Conservation (phyloP, 92 coral and sea anemone genomes). For the Zoanthus sociatus region DNA sequence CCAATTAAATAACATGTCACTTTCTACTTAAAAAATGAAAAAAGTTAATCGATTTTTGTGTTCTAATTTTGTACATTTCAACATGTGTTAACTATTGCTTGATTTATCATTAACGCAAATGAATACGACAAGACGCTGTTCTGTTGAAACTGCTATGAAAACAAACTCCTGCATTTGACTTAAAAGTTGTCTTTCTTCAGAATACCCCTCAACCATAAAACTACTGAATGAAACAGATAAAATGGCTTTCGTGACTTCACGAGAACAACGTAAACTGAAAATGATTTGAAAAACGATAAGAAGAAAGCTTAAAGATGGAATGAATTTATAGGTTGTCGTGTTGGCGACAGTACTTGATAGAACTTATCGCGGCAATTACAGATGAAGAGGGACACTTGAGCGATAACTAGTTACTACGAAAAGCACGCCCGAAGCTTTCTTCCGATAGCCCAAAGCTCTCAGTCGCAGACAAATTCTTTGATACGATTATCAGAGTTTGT, state of each 20-base stretch:
- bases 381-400: conserved; percentile 38
- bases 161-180: neutral
- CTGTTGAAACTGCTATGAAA: neutral
- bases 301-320: neutral
- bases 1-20: conserved; percentile 1
- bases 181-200: neutral
- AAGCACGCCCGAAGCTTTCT: conserved; percentile 20
- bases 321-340: conserved; percentile 25
- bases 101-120: neutral
- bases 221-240: neutral
- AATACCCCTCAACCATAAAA: neutral
- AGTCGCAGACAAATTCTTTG: conserved; percentile 40
- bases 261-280: conserved; percentile 15
- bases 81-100: conserved; percentile 10
- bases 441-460: conserved; percentile 36
- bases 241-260: conserved; percentile 38
- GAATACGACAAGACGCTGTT: neutral
- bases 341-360: conserved; percentile 4
- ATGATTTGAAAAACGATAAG: conserved; percentile 31
- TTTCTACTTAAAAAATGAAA: neutral
- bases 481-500: conserved; percentile 40
- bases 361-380: conserved; percentile 39
- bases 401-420: conserved; percentile 15
- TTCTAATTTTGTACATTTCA: conserved; percentile 18
- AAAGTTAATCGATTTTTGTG: neutral